Percentiles rank a stretch among this genome's conserved stretches.
Evolutionary conservation across 2,888 invertebrate genomes (phyloP).

Genomic region (Mechanitis mazaeus): DNA sequence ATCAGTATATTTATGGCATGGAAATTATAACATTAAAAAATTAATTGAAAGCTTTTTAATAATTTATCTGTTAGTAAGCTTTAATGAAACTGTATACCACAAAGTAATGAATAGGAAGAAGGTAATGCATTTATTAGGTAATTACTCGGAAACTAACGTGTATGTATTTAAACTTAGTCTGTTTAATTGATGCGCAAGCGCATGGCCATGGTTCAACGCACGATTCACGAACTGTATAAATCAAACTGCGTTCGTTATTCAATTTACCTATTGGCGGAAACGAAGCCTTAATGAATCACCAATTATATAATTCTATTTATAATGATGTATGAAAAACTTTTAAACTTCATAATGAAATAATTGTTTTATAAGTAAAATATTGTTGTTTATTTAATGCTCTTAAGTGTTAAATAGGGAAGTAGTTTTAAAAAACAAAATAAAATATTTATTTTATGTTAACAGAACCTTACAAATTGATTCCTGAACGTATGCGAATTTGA

Average conservation of each 20-base stretch:
- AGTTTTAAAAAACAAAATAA: neutral
- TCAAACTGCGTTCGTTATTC: conserved; percentile 28
- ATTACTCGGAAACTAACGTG: conserved; percentile 32
- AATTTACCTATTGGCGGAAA: conserved; percentile 26
- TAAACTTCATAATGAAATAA: conserved; percentile 1
- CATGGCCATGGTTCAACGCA: conserved; percentile 34
- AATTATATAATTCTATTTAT: conserved; percentile 19
- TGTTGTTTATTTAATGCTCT: neutral
- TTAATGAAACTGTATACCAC: conserved; percentile 24
- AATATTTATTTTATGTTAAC: too few relatives aligned
- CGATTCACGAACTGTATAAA: conserved; percentile 33
- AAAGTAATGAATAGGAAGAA: conserved; percentile 25
- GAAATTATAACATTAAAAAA: too few relatives aligned
- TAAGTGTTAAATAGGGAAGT: neutral
- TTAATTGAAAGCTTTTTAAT: neutral
- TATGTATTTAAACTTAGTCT: conserved; percentile 25
- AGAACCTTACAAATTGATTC: too few relatives aligned
- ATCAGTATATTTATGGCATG: too few relatives aligned
- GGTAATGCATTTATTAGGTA: conserved; percentile 25
- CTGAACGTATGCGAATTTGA: too few relatives aligned
- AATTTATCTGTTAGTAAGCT: conserved; percentile 15
- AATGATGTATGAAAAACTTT: conserved; percentile 10
- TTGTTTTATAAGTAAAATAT: neutral
- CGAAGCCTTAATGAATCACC: conserved; percentile 17
- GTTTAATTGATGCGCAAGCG: conserved; percentile 25